Evolutionary conservation across 2,113 vertebrate species (phyloP), one percentile per base, ranked within the genome.

Genomic region (Hepsetus odoe): DNA sequence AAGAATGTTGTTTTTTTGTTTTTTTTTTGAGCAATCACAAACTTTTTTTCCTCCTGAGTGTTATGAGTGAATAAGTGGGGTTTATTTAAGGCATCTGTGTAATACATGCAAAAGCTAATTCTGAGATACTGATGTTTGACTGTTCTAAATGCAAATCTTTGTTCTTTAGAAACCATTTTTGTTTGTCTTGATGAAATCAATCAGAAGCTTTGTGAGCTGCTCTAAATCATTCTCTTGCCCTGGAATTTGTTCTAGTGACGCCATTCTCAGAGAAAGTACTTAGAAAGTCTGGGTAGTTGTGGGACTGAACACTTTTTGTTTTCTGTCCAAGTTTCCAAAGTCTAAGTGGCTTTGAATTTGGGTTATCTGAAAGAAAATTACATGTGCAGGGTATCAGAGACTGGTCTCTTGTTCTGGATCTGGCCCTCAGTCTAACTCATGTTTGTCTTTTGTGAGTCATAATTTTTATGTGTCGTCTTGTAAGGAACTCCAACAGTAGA

Each of bases 11-110:
- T 51, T 59, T 74, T 66, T 56, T 22, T 72, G 69, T 70, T 13
- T 28, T 40, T n/a, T 46, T 28, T 44, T 26, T 35, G 16, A 22
- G 20, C 40, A 59, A 18, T 64, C 33, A 26, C 35, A 58, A 26
- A 33, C 40, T 67, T 59, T 51, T 75, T 71, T 70, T 75, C 32
- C 30, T 56, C 24, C 44, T 61, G 2, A 12, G 46, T 49, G 20
- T 24, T 20, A 11, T 1, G 51, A 24, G 24, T 24, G 51, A 55
- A 22, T 55, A 22, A 55, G n/a, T 11, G n/a, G n/a, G n/a, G 4
- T 38, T 24, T 55, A 55, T 55, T 55, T 20, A 49, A 55, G n/a
- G n/a, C n/a, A 53, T 24, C 20, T 24, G 6, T 44, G 1, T 49
- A 22, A n/a, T 5, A 53, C 49, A 53, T 8, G 49, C 20, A 53